Percentiles rank a stretch among this genome's conserved stretches.
phyloP scores from a whole-genome alignment of 2,797 vertebrate species.

The Amniataba percoides region DNA sequence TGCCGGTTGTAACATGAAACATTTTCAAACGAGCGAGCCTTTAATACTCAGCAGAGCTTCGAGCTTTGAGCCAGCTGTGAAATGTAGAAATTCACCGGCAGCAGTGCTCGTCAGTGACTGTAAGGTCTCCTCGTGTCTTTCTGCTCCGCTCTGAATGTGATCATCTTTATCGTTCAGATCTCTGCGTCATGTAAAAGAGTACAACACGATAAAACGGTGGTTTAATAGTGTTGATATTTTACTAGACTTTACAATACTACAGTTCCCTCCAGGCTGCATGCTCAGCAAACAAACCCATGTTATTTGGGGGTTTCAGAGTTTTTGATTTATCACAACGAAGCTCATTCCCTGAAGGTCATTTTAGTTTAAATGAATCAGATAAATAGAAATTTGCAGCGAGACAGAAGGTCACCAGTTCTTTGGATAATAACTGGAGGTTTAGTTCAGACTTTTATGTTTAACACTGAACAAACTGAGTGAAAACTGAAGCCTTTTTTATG shows the following conservation, averaged over 20 bases:
- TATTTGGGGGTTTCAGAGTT: neutral
- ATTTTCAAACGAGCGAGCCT: slow-evolving; percentile 6
- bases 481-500: neutral
- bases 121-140: no score
- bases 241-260: neutral
- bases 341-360: neutral
- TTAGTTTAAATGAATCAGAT: no score
- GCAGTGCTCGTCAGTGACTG: neutral
- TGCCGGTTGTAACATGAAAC: slow-evolving; percentile 24
- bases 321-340: neutral
- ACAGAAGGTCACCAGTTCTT: neutral
- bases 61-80: slow-evolving; percentile 4
- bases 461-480: neutral
- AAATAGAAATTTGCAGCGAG: no score
- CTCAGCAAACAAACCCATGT: neutral
- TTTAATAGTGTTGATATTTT: neutral
- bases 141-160: no score
- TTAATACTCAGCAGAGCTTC: neutral
- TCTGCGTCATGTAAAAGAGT: neutral
- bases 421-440: neutral
- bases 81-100: neutral
- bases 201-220: neutral
- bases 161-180: no score
- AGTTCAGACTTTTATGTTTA: neutral
- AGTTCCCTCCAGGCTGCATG: neutral